phyloP scores from a whole-genome alignment of 2,113 vertebrate genomes.

The Epinephelus cyanopodus region DNA sequence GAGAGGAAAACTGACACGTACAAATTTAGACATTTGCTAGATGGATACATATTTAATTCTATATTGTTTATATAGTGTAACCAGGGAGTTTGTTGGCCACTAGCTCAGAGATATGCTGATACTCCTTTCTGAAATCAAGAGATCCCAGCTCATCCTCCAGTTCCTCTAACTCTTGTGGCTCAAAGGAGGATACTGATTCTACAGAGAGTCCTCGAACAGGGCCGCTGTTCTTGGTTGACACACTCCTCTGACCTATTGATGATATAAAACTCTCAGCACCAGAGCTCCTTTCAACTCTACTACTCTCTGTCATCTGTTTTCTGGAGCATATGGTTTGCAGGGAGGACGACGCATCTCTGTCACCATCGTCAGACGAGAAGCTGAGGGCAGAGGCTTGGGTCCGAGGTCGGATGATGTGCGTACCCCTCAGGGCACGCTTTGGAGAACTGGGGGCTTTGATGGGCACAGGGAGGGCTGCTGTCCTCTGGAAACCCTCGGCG shows the following conservation, averaged over 20 bases:
- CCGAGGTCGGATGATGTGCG: constrained; percentile 57
- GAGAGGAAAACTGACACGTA: neutral
- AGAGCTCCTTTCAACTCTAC: constrained; percentile 34
- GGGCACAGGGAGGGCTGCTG: constrained; percentile 76
- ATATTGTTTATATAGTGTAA: constrained; percentile 88
- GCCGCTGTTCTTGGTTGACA: constrained; percentile 67
- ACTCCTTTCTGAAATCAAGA: constrained; percentile 82
- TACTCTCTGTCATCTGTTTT: constrained; percentile 14
- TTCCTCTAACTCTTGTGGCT: constrained; percentile 70
- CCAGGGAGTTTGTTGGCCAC: constrained; percentile 90
- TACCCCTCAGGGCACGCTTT: constrained; percentile 78
- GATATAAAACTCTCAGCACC: constrained; percentile 38
- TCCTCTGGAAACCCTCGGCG: constrained; percentile 60
- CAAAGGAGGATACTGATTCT: constrained; percentile 73
- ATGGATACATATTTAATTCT: neutral
- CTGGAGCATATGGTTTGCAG: constrained; percentile 35
- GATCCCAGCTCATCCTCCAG: constrained; percentile 81
- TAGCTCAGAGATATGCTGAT: constrained; percentile 90
- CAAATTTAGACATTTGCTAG: neutral
- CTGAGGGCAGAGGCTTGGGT: constrained; percentile 68
- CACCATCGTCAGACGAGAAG: constrained; percentile 72
- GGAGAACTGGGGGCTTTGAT: constrained; percentile 85
- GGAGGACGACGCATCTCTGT: constrained; percentile 38
- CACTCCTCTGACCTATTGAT: constrained; percentile 49
- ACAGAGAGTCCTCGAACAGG: constrained; percentile 67